Percentiles rank a stretch among this genome's conserved stretches.
Conservation (phyloP, 2,113 vertebrate genomes). For the Cichladusa arquata region DNA sequence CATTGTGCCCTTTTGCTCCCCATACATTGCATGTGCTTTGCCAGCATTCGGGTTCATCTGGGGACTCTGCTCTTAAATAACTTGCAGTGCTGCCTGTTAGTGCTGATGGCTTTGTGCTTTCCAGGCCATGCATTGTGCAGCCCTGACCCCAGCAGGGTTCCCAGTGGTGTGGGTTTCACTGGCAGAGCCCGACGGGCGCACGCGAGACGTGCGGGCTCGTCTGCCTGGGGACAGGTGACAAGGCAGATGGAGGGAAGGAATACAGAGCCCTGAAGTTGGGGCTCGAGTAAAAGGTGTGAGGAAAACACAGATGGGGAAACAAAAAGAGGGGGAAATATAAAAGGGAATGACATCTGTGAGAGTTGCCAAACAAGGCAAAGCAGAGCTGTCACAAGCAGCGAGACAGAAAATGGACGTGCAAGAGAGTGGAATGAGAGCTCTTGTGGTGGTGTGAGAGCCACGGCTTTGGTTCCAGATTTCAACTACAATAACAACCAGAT, state of each 20-base stretch:
- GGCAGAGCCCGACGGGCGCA: not conserved
- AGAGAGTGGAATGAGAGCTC: not conserved
- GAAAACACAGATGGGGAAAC: slow-evolving; percentile 10
- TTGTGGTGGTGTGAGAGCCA: not conserved
- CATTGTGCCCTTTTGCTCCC: not conserved
- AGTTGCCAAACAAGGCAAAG: not conserved
- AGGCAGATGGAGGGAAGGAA: not conserved
- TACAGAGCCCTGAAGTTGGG: not conserved
- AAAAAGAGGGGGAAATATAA: not conserved
- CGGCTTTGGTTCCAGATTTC: not conserved
- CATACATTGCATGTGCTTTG: not conserved
- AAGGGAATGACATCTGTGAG: not conserved
- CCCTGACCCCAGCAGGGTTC: not conserved
- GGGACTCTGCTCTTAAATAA: slow-evolving; percentile 23
- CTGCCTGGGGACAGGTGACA: not conserved
- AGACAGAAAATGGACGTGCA: not conserved
- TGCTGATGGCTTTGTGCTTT: slow-evolving; percentile 4
- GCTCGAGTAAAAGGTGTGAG: not conserved
- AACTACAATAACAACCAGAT: not conserved
- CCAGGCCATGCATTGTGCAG: not conserved
- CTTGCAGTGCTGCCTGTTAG: not conserved
- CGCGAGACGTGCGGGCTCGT: rapidly evolving
- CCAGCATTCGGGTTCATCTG: not conserved
- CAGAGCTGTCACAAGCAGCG: not conserved
- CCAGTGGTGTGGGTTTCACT: not conserved